Percentiles rank a stretch among this genome's conserved stretches.
phyloP scores from a whole-genome alignment of 2,797 vertebrate genomes.

The Nyctibius grandis region DNA sequence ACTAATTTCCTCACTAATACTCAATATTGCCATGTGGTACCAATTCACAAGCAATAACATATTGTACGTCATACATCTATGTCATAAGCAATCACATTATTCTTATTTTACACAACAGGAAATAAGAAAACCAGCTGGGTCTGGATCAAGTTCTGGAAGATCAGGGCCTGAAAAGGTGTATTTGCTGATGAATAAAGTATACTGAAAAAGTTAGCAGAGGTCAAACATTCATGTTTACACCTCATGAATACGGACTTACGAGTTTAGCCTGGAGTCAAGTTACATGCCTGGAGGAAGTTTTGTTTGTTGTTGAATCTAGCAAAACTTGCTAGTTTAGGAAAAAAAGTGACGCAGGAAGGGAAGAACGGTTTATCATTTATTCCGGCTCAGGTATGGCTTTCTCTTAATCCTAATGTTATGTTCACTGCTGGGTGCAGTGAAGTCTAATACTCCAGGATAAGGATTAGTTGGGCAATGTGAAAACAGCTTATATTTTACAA shows the following conservation, averaged over 20 bases:
- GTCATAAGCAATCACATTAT: background rate
- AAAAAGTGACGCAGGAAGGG: background rate
- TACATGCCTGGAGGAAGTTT: background rate
- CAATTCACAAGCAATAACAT: background rate
- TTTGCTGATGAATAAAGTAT: background rate
- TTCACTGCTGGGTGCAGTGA: background rate
- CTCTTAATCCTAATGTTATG: background rate
- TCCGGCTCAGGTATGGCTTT: background rate
- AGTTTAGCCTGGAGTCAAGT: background rate
- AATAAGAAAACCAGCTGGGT: background rate
- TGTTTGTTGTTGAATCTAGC: background rate
- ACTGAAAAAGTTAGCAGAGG: background rate
- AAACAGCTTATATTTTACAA: background rate
- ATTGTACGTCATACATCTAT: background rate
- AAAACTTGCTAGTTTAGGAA: background rate
- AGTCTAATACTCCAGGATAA: background rate
- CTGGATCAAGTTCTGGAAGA: background rate
- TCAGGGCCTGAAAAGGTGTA: background rate
- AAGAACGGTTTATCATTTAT: background rate
- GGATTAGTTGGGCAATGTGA: accelerated
- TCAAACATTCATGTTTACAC: background rate
- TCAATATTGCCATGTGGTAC: background rate
- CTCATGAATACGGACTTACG: accelerated
- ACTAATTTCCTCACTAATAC: background rate
- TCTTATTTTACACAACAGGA: background rate